Base-by-base conservation (phyloP, 2,113 vertebrate genomes). In the Silurus meridionalis region DNA sequence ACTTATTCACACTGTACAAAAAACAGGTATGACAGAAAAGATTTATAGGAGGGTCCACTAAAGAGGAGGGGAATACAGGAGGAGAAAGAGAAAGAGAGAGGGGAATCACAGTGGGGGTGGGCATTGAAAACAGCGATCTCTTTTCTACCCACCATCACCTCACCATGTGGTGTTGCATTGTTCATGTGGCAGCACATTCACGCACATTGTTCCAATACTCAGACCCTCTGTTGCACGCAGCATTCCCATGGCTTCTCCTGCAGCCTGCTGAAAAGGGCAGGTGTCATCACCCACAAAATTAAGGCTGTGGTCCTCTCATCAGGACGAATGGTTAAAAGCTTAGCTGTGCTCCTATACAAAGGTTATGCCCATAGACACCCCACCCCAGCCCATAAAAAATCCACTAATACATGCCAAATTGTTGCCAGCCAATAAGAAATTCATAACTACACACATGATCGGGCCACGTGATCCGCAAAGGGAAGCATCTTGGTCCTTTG, bases 391-490 rank as follows among this genome's bases (percentile, higher is more conserved):
- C 37, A 79, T 25, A 84, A 80, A 50, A 82, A 85, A 84, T 52
- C 69, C 71, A 63, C 77, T 48, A 75, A 86, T n/a, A 69, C 81
- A 80, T n/a, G 58, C 89, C 88, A 89, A 87, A 25, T 88, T 89
- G 88, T 66, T 80, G 81, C 50, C 55, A 63, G 86, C 92, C 92
- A 93, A 93, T 94, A 89, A 90, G 89, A 91, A 80, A 81, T 83
- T 64, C 90, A 83, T 87, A 91, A 93, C 90, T 85, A 82, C 89
- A 90, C 90, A 74, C 91, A 91, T 92, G 91, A 93, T 89, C 91
- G 53, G 89, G 86, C 93, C 94, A 94, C 89, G 91, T 94, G 93
- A 93, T 92, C 90, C 69, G 80, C 90, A 89, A 86, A 85, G 92
- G 91, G 91, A 93, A 92, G 91, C 90, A 91, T 89, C 91, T 89